Evolutionary conservation across 2,888 invertebrate genomes (phyloP).

Genomic region (Pammene aurita): DNA sequence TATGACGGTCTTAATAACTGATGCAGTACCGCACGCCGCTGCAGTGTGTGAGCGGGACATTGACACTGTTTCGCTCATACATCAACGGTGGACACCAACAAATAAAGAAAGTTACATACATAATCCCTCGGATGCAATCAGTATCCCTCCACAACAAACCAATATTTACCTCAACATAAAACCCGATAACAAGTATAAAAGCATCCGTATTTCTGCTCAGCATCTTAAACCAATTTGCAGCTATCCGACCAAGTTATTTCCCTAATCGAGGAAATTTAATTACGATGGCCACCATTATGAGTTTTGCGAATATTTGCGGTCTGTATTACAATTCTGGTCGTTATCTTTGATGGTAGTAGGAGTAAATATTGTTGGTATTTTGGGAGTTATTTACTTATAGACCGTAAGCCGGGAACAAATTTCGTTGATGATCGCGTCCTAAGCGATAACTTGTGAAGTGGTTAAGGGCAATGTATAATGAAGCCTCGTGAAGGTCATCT

Average conservation of each 20-base stretch:
- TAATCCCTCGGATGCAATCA: too few relatives aligned
- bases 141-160: background rate
- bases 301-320: conserved; percentile 23
- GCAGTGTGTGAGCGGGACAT: too few relatives aligned
- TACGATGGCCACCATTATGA: conserved; percentile 26
- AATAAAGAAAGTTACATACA: too few relatives aligned
- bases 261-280: conserved; percentile 28
- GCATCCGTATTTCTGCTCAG: conserved; percentile 12
- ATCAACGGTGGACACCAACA: too few relatives aligned
- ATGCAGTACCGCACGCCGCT: too few relatives aligned
- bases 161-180: conserved; percentile 18
- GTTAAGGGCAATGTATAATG: too few relatives aligned
- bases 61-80: too few relatives aligned
- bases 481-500: too few relatives aligned
- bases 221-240: conserved; percentile 27
- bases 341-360: conserved; percentile 12
- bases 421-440: too few relatives aligned
- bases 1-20: too few relatives aligned
- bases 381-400: background rate
- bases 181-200: conserved; percentile 16
- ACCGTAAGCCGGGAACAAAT: too few relatives aligned
- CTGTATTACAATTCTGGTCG: conserved; percentile 10
- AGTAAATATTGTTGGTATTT: conserved; percentile 7
- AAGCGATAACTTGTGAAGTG: too few relatives aligned
- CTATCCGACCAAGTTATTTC: conserved; percentile 34